phyloP scores from a whole-genome alignment of 2,797 vertebrate genomes.

The Sebastes miniatus region DNA sequence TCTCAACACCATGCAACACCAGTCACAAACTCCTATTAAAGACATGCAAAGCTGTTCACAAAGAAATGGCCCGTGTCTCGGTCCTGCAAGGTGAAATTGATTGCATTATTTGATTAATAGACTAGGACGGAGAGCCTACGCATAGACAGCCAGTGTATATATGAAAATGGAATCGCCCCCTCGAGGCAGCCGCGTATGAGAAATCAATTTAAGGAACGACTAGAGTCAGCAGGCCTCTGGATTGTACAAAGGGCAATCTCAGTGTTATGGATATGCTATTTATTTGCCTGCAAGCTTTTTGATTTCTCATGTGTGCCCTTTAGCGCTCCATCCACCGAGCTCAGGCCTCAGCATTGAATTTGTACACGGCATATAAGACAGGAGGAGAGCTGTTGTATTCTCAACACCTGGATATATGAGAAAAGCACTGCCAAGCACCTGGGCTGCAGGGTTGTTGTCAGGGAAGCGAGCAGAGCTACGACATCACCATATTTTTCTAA shows the following conservation, averaged over 20 bases:
- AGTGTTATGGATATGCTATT: slow-evolving; percentile 77
- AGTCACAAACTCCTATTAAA: slow-evolving; percentile 46
- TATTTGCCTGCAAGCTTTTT: slow-evolving; percentile 72
- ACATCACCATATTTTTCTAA: not conserved
- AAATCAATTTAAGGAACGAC: slow-evolving; percentile 84
- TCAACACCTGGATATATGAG: slow-evolving; percentile 33
- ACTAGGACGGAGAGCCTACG: slow-evolving; percentile 35
- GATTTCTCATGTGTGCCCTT: slow-evolving; percentile 64
- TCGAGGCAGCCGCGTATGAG: slow-evolving; percentile 75
- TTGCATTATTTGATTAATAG: slow-evolving; percentile 76
- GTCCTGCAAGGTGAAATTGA: slow-evolving; percentile 59
- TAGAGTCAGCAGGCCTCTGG: slow-evolving; percentile 77
- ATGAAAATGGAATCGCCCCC: slow-evolving; percentile 80
- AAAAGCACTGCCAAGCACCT: not conserved
- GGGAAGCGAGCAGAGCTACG: slow-evolving; percentile 13
- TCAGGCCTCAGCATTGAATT: slow-evolving; percentile 22
- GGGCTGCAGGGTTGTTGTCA: slow-evolving; percentile 22
- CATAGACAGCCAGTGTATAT: slow-evolving; percentile 62
- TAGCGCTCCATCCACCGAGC: slow-evolving; percentile 33
- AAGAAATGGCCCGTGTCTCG: slow-evolving; percentile 42
- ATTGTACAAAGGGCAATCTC: slow-evolving; percentile 80
- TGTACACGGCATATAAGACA: slow-evolving; percentile 1
- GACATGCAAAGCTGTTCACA: slow-evolving; percentile 44
- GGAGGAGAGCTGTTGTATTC: slow-evolving; percentile 5
- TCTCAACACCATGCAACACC: slow-evolving; percentile 11